A percentile compares a stretch with the other conserved stretches of the same genome.
Evolutionary conservation across 2,113 vertebrate genomes (phyloP).

Genomic region (Apaloderma vittatum): DNA sequence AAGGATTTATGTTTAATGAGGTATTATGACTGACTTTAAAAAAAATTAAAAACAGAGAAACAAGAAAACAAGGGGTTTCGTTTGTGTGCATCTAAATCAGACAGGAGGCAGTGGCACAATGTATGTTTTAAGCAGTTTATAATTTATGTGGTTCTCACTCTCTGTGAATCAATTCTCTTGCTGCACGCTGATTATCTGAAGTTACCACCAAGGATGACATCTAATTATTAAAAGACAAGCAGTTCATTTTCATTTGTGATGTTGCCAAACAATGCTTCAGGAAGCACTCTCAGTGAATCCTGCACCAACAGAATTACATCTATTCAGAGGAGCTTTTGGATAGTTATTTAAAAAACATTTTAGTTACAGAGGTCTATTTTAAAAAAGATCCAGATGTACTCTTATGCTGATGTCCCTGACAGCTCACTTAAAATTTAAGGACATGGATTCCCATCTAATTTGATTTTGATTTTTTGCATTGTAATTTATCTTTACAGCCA

Average conservation of each 20-base stretch:
- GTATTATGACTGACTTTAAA: background rate
- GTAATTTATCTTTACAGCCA: constrained; percentile 26
- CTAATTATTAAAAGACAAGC: background rate
- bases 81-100: background rate
- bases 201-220: background rate
- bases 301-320: background rate
- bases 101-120: background rate
- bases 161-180: background rate
- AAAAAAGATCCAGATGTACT: background rate
- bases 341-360: background rate
- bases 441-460: background rate
- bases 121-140: background rate
- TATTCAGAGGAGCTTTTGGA: background rate
- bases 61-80: background rate
- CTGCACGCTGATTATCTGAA: background rate
- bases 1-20: background rate
- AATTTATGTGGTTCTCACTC: background rate
- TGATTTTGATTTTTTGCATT: background rate
- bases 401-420: background rate
- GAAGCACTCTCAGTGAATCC: background rate
- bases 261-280: background rate
- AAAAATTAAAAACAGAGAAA: background rate
- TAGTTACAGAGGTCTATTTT: background rate
- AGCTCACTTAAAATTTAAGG: background rate
- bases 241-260: background rate